A percentile compares a stretch with the other conserved stretches of the same genome.
These are phyloP conservation scores for Butorides virescens DNA, from an alignment of 2,113 vertebrate species.

Conservation along the genomic window DNA sequence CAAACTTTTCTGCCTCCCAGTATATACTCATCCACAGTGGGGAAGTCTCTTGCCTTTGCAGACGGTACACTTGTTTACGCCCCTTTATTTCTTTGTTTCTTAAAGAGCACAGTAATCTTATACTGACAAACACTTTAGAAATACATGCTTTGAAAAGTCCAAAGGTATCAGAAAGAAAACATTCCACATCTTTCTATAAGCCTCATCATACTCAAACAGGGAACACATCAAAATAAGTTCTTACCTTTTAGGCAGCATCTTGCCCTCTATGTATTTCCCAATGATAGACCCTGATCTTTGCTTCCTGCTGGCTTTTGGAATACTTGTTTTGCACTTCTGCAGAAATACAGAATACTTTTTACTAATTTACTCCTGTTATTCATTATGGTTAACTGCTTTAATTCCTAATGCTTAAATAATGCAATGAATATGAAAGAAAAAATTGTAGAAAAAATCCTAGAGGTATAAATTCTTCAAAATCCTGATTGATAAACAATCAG, in stretches of 20 bases:
- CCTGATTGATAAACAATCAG: background rate
- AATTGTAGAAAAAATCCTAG: background rate
- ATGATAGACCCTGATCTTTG: conserved; percentile 75
- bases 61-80: background rate
- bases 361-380: background rate
- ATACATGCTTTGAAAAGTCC: background rate
- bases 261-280: conserved; percentile 72
- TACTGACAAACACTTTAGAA: background rate
- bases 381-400: background rate
- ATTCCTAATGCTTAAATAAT: background rate
- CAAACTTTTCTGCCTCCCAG: background rate
- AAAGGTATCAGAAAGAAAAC: background rate
- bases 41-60: background rate
- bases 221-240: background rate
- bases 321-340: conserved; percentile 78
- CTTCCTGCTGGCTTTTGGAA: conserved; percentile 60
- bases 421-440: background rate
- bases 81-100: background rate
- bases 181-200: background rate
- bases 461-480: background rate
- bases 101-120: background rate
- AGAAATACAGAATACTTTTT: conserved; percentile 50
- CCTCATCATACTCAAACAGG: background rate
- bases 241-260: conserved; percentile 77
- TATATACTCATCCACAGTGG: background rate